Conservation (phyloP, 2,113 vertebrate genomes). For the Trichechus manatus region DNA sequence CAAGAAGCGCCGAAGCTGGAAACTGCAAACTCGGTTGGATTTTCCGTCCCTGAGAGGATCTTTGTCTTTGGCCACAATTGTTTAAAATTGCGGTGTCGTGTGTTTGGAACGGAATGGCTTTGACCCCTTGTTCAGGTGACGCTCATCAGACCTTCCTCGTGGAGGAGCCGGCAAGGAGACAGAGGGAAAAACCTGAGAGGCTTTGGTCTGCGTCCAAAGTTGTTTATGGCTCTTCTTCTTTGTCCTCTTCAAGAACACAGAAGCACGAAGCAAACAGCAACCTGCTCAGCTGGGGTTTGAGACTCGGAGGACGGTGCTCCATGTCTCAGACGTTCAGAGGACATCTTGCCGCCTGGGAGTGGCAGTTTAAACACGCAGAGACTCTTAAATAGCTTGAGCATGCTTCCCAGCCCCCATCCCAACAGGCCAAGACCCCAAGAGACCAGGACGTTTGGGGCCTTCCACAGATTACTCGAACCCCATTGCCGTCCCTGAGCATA, state of each 20-base stretch:
- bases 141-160: neutral
- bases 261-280: neutral
- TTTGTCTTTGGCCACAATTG: slow-evolving; percentile 58
- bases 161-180: neutral
- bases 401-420: neutral
- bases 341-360: neutral
- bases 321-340: neutral
- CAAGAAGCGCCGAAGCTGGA: slow-evolving; percentile 50
- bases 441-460: neutral
- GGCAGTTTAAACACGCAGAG: neutral
- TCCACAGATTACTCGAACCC: neutral
- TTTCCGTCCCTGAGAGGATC: slow-evolving; percentile 28
- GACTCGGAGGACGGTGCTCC: neutral
- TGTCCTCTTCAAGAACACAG: slow-evolving; percentile 62
- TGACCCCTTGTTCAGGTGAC: slow-evolving; percentile 59
- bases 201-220: neutral
- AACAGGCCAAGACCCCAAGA: no score
- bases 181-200: neutral
- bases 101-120: neutral
- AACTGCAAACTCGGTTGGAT: slow-evolving; percentile 52
- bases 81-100: slow-evolving; percentile 27
- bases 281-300: neutral
- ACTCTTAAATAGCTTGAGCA: neutral
- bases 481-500: neutral
- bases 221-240: slow-evolving; percentile 28